phyloP scores from a whole-genome alignment of 2,113 vertebrate genomes.

The Ailuropoda melanoleuca region DNA sequence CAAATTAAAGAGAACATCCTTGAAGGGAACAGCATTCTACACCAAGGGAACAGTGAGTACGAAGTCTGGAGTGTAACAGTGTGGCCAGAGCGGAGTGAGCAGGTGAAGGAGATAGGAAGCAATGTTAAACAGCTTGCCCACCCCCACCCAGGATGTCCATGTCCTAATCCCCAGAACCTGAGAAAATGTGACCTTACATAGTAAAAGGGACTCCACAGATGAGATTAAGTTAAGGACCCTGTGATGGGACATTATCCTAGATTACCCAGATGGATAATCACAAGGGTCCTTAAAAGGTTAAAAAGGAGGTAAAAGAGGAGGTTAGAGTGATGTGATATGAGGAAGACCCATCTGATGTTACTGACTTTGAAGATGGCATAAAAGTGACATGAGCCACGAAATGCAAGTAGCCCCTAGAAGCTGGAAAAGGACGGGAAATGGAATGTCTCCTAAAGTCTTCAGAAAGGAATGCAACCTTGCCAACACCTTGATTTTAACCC shows the following conservation, averaged over 20 bases:
- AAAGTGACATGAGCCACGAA: not conserved
- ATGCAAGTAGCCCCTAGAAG: not conserved
- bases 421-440: not conserved
- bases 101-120: not conserved
- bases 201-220: not conserved
- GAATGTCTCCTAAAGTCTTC: not conserved
- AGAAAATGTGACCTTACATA: not conserved
- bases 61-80: not conserved
- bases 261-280: not conserved
- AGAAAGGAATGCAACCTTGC: not conserved
- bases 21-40: fast-evolving
- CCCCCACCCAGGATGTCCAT: too few relatives aligned
- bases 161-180: not conserved
- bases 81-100: not conserved
- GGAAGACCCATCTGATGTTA: not conserved
- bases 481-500: not conserved
- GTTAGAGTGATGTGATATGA: not conserved
- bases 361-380: not conserved
- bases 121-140: not conserved
- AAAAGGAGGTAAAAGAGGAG: not conserved
- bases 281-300: not conserved
- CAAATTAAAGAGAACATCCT: not conserved
- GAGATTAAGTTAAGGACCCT: not conserved
- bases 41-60: not conserved
- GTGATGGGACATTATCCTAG: not conserved